phyloP scores from a whole-genome alignment of 2,888 invertebrate genomes.

The Zygaena filipendulae region DNA sequence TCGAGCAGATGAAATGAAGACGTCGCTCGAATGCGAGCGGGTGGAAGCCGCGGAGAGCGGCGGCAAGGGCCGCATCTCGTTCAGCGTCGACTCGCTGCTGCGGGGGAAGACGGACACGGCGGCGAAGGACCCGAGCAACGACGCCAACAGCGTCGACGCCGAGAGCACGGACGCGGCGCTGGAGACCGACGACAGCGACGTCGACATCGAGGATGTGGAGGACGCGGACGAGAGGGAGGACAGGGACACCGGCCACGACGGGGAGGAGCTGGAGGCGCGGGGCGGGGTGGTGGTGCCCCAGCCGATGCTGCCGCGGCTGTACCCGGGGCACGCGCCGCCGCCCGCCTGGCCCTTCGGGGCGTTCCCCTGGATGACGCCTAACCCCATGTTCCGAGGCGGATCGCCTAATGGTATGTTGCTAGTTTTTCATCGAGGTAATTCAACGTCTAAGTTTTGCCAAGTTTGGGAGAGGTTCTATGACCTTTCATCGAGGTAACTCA shows the following conservation, averaged over 20 bases:
- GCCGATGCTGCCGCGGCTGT: conserved; percentile 71
- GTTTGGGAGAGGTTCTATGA: not conserved
- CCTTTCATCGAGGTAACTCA: not conserved
- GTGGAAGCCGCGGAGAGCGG: conserved; percentile 58
- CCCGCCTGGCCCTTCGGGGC: conserved; percentile 72
- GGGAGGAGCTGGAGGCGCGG: conserved; percentile 50
- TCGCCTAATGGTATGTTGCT: conserved; percentile 69
- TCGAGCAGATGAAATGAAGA: conserved; percentile 63
- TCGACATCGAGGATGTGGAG: conserved; percentile 58
- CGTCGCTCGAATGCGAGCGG: conserved; percentile 62
- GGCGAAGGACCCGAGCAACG: conserved; percentile 30
- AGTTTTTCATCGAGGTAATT: not conserved
- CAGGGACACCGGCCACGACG: conserved; percentile 45
- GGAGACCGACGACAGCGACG: conserved; percentile 57
- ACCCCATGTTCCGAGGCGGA: conserved; percentile 68
- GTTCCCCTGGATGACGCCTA: conserved; percentile 73
- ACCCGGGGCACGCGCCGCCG: conserved; percentile 64
- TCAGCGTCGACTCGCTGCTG: conserved; percentile 77
- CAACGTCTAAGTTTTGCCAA: not conserved
- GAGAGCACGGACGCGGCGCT: conserved; percentile 44
- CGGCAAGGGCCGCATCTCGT: conserved; percentile 75
- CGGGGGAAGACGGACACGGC: conserved; percentile 41
- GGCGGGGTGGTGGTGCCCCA: conserved; percentile 75
- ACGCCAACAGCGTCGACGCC: conserved; percentile 47
- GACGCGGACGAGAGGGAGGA: conserved; percentile 53